These are phyloP conservation scores for Bombus sibiricus DNA, from an alignment of 1,140 invertebrate species.

Conservation along the genomic window DNA sequence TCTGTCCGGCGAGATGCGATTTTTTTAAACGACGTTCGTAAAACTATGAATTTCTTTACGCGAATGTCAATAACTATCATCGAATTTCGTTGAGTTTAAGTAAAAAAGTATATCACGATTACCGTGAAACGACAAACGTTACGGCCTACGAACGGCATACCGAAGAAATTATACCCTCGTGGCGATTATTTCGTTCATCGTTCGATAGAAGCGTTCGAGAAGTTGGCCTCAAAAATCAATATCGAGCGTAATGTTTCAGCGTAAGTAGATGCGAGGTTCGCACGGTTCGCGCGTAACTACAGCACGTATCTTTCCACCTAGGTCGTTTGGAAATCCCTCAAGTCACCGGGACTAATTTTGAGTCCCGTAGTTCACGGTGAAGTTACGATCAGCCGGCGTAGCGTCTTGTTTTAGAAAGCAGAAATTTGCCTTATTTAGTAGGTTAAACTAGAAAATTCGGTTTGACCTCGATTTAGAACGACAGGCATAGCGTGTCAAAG, in stretches of 20 bases:
- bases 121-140: too few relatives aligned
- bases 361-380: conserved; percentile 46
- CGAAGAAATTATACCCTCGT: too few relatives aligned
- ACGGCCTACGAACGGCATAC: too few relatives aligned
- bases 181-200: neutral
- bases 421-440: conserved; percentile 82
- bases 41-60: too few relatives aligned
- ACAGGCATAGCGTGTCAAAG: conserved; percentile 72
- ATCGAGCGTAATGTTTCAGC: conserved; percentile 7
- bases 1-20: too few relatives aligned
- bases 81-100: too few relatives aligned
- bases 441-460: conserved; percentile 84
- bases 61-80: too few relatives aligned
- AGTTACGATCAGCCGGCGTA: conserved; percentile 59
- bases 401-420: conserved; percentile 81
- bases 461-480: conserved; percentile 82
- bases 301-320: neutral
- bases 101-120: too few relatives aligned
- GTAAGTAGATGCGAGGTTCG: conserved; percentile 19
- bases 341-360: conserved; percentile 48
- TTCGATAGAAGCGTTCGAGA: neutral
- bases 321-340: conserved; percentile 40
- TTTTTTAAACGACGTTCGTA: too few relatives aligned
- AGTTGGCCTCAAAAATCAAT: conserved; percentile 21
- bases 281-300: neutral